phyloP scores from a whole-genome alignment of 2,113 vertebrate species.

The Clupea harengus region DNA sequence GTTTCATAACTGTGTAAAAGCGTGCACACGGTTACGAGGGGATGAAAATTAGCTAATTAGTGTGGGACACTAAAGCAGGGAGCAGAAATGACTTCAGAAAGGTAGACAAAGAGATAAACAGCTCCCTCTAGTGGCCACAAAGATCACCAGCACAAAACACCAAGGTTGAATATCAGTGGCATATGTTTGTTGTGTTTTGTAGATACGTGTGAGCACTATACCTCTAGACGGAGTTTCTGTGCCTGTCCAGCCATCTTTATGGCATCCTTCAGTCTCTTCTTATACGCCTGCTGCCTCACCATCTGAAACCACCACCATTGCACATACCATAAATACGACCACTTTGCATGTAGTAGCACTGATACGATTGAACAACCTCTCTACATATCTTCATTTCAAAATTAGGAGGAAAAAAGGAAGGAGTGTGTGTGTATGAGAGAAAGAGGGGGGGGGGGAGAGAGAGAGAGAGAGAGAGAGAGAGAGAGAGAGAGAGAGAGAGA shows the following conservation, averaged over 20 bases:
- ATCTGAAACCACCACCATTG: slow-evolving; percentile 18
- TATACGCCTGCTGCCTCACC: not conserved
- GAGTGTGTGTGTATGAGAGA: not conserved
- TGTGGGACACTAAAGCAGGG: too few species aligned
- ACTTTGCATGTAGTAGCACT: not conserved
- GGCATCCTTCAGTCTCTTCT: slow-evolving; percentile 14
- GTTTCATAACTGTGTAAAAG: too few species aligned
- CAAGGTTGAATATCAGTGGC: not conserved
- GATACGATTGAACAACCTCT: not conserved
- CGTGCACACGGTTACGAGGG: too few species aligned
- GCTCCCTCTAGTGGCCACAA: slow-evolving; percentile 31
- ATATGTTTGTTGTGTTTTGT: not conserved
- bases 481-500: not conserved
- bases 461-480: not conserved
- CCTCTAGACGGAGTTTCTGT: not conserved
- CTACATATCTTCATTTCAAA: not conserved
- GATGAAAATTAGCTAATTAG: too few species aligned
- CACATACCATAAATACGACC: not conserved
- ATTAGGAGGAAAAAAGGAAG: too few species aligned
- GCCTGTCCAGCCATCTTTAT: slow-evolving; percentile 29
- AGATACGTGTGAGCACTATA: slow-evolving; percentile 3
- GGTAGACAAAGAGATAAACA: not conserved
- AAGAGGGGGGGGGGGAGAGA: not conserved
- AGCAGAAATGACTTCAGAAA: not conserved
- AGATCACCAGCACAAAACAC: not conserved